phyloP scores from a whole-genome alignment of 1,140 invertebrate genomes.

The Mycetomoellerius zeteki region DNA sequence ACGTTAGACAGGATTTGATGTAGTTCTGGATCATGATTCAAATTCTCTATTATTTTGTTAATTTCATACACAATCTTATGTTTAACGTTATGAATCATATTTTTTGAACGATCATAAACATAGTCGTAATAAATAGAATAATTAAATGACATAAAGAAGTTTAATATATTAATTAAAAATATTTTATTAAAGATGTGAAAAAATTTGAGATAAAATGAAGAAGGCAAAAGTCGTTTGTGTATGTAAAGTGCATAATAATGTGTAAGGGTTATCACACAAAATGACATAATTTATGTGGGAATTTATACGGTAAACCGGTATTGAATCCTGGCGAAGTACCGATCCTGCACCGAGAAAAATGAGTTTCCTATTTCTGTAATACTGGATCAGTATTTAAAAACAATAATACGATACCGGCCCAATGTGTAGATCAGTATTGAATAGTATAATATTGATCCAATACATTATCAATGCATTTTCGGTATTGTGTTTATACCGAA shows the following conservation, averaged over 20 bases:
- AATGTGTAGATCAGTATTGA: too few relatives aligned
- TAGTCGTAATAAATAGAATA: background rate
- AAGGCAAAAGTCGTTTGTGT: background rate
- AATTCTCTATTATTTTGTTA: conserved; percentile 8
- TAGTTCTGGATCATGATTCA: background rate
- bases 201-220: background rate
- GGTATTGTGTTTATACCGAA: too few relatives aligned
- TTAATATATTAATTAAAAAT: background rate
- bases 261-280: too few relatives aligned
- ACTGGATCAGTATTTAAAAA: too few relatives aligned
- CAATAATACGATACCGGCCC: too few relatives aligned
- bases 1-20: background rate
- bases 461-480: too few relatives aligned
- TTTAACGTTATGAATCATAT: background rate
- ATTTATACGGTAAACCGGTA: too few relatives aligned
- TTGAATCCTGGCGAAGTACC: too few relatives aligned
- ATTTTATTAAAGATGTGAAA: background rate
- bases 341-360: too few relatives aligned
- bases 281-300: too few relatives aligned
- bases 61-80: background rate
- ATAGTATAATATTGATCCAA: too few relatives aligned
- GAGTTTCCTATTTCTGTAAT: too few relatives aligned
- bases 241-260: background rate
- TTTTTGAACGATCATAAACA: background rate
- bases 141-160: background rate